A percentile compares a stretch with the other conserved stretches of the same genome.
phyloP scores from a whole-genome alignment of 1,140 invertebrate genomes.

The Laodelphax striatellus region DNA sequence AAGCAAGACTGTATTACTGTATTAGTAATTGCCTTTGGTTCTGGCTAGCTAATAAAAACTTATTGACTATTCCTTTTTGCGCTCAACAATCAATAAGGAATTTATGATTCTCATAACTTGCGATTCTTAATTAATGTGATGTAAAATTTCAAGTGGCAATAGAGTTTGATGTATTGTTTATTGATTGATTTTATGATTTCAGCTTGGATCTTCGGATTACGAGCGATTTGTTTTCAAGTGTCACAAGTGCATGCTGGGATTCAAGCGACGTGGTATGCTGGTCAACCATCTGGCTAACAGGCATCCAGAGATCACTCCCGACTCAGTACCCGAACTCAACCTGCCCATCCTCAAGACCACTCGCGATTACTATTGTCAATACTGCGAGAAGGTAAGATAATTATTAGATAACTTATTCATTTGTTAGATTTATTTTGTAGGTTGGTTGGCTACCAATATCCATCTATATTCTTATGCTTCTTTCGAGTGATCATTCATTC shows the following conservation, averaged over 20 bases:
- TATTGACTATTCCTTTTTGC: too few relatives aligned
- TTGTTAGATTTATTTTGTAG: background rate
- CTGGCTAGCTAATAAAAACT: too few relatives aligned
- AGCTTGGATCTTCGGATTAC: conserved; percentile 32
- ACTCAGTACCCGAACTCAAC: conserved; percentile 70
- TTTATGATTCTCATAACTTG: too few relatives aligned
- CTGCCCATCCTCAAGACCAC: conserved; percentile 69
- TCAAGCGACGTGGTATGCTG: conserved; percentile 72
- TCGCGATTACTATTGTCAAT: conserved; percentile 72
- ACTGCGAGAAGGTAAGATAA: conserved; percentile 59
- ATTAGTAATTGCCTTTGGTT: too few relatives aligned
- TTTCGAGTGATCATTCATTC: too few relatives aligned
- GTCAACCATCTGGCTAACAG: conserved; percentile 78
- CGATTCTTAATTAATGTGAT: too few relatives aligned
- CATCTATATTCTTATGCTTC: too few relatives aligned
- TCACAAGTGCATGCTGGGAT: conserved; percentile 63
- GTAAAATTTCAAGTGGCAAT: background rate
- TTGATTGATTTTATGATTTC: conserved; percentile 1
- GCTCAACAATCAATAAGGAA: too few relatives aligned
- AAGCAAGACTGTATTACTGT: too few relatives aligned
- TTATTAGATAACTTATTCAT: background rate
- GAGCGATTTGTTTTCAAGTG: conserved; percentile 73
- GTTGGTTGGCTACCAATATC: background rate
- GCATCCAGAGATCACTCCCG: conserved; percentile 62
- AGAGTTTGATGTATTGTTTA: background rate